Conservation (phyloP, 2,113 vertebrate species). For the Vanacampus margaritifer region DNA sequence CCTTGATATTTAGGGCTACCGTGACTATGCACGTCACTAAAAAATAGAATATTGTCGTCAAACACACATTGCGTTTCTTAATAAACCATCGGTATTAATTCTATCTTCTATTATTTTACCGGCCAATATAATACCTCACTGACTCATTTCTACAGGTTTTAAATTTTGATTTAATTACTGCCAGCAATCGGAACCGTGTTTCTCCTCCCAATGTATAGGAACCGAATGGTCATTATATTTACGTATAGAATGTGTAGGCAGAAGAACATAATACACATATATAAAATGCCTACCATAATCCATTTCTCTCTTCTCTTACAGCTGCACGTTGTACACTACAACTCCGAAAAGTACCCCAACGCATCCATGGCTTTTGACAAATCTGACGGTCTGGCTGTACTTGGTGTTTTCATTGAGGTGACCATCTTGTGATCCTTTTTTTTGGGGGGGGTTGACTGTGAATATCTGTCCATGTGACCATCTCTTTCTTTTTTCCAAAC, state of each 20-base stretch:
- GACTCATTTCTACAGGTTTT: not conserved
- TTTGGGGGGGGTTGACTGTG: not conserved
- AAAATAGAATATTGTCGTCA: not conserved
- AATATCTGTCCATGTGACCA: not conserved
- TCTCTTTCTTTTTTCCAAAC: constrained; percentile 27
- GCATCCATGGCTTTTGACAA: constrained; percentile 79
- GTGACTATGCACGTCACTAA: constrained; percentile 5
- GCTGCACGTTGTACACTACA: constrained; percentile 93
- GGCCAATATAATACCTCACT: not conserved
- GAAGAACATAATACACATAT: not conserved
- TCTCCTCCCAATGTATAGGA: too few species aligned
- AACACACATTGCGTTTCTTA: too few species aligned
- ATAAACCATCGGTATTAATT: too few species aligned
- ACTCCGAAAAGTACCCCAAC: constrained; percentile 86
- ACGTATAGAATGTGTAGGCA: too few species aligned
- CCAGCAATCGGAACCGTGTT: too few species aligned
- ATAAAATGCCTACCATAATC: not conserved
- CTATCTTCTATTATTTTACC: too few species aligned
- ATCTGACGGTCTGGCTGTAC: constrained; percentile 84
- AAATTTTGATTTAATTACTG: too few species aligned
- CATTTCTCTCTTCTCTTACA: constrained; percentile 51
- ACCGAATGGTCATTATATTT: too few species aligned
- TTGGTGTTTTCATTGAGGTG: constrained; percentile 91
- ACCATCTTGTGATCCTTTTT: constrained; percentile 26
- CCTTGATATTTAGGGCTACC: constrained; percentile 7